A percentile compares a stretch with the other conserved stretches of the same genome.
These are phyloP conservation scores for Andrena cerasifolii DNA, from an alignment of 1,140 invertebrate genomes.

Conservation along the genomic window DNA sequence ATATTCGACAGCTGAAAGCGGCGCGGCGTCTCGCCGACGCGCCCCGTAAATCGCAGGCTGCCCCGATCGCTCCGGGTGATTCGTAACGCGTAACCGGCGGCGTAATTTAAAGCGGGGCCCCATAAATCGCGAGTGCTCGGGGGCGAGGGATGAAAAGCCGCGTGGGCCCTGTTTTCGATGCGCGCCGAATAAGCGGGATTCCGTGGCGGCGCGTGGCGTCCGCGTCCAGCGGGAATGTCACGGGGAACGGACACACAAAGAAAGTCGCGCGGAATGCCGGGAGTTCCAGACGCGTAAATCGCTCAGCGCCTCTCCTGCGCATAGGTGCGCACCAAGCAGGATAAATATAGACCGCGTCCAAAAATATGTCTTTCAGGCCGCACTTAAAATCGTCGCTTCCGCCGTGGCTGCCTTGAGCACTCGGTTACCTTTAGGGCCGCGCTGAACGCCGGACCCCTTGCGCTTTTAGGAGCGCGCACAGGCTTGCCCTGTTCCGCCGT, in stretches of 20 bases:
- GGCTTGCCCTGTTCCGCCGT: too few relatives aligned
- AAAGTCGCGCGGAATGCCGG: conserved; percentile 74
- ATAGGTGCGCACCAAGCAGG: conserved; percentile 63
- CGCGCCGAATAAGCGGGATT: conserved; percentile 36
- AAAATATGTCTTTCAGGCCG: conserved; percentile 73
- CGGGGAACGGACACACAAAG: conserved; percentile 71
- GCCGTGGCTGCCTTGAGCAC: conserved; percentile 35
- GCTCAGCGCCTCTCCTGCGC: conserved; percentile 71
- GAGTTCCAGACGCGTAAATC: conserved; percentile 81
- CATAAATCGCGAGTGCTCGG: conserved; percentile 33
- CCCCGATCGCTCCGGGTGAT: conserved; percentile 25
- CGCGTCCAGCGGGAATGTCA: conserved; percentile 46
- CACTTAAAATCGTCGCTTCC: conserved; percentile 73
- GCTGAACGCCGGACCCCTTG: neutral
- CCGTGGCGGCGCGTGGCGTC: conserved; percentile 31
- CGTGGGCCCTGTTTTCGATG: conserved; percentile 12
- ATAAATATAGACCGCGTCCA: conserved; percentile 75
- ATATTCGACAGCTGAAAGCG: neutral
- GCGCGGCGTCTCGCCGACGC: neutral
- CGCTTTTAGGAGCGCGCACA: neutral
- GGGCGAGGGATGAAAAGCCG: conserved; percentile 28
- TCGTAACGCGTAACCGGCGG: neutral
- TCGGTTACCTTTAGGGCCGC: conserved; percentile 48
- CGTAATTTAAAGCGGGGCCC: conserved; percentile 45
- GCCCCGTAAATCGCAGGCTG: neutral